Conservation (phyloP, 2,888 invertebrate genomes). For the Campoplex capitator region DNA sequence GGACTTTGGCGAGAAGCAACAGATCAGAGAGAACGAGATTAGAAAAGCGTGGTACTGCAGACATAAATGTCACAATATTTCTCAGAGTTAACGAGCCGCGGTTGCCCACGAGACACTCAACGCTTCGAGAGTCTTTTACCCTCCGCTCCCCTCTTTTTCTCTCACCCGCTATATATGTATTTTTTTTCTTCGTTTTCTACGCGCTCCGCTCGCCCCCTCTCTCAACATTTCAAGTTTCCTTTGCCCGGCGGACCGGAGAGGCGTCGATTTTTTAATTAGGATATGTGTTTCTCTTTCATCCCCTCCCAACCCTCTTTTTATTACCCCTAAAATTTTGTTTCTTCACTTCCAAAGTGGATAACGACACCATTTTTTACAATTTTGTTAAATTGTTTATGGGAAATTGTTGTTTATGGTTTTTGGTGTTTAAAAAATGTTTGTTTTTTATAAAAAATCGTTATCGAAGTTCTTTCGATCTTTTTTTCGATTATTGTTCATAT, state of each 20-base stretch:
- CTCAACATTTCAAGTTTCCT: slow-evolving; percentile 66
- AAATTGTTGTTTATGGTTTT: background rate
- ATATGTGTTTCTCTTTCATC: slow-evolving; percentile 68
- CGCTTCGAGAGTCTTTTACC: slow-evolving; percentile 26
- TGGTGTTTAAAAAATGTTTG: background rate
- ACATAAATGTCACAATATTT: slow-evolving; percentile 84
- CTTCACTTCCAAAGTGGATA: background rate
- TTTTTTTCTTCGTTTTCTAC: slow-evolving; percentile 47
- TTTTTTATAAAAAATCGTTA: background rate
- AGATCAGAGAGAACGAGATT: slow-evolving; percentile 79
- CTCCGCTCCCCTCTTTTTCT: slow-evolving; percentile 55
- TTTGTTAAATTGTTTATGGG: background rate
- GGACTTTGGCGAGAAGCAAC: slow-evolving; percentile 72
- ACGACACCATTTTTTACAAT: background rate
- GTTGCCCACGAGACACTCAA: slow-evolving; percentile 67
- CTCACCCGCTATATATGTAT: slow-evolving; percentile 31
- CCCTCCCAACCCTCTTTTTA: slow-evolving; percentile 1
- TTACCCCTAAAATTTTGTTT: background rate
- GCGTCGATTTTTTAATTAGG: slow-evolving; percentile 84
- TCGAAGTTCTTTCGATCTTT: too few relatives aligned
- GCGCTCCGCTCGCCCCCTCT: slow-evolving; percentile 35
- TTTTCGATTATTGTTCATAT: too few relatives aligned
- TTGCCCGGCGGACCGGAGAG: slow-evolving; percentile 80
- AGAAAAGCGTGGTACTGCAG: slow-evolving; percentile 77
- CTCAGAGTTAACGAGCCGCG: slow-evolving; percentile 83